Base-by-base conservation (phyloP, 2,888 invertebrate genomes). In the Siphonodentalium dalli region DNA sequence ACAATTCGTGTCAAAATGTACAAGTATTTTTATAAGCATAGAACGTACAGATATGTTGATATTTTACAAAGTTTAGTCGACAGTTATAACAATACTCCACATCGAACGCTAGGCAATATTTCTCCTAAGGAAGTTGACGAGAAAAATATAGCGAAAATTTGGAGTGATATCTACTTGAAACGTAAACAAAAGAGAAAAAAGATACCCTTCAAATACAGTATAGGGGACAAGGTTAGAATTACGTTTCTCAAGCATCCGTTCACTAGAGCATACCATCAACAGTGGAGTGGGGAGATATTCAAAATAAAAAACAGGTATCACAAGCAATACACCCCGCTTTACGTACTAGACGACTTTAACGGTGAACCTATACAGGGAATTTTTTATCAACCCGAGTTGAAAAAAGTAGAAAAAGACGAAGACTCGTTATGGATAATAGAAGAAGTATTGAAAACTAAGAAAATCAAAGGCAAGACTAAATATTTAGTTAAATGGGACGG, bases 21-120 rank as follows among this genome's bases (percentile, higher is more conserved):
- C 34, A 23, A 44, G 23, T 54, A 41, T 20, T 35, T 46, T 24
- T 39, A 35, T 13, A 37, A 46, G 18, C 38, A 48, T 33, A 41
- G 43, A 38, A 35, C 38, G 3, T 54, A 55, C 20, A 37, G 41
- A n/a, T 62, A 59, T 45, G 40, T 54, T 9, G 54, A 58, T 49
- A 34, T 52, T 23, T 34, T 56, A 47, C 40, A 55, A 29, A 48
- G 50, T 27, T 39, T 51, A 9, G 53, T 54, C 2, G 23, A 38
- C 8, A 61, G 42, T 38, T 60, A 55, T 39, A 54, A 63, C 23
- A 24, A 41, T n/a, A 53, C 51, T 20, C 58, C 60, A 1, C 63
- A 60, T 21, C 33, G 50, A 31, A 54, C 54, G 28, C 47, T 60
- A 24, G 45, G 53, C n/a, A 20, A 50, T 24, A 35, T 49, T 27